Conservation (phyloP, 2,113 vertebrate genomes). For the Peromyscus leucopus region DNA sequence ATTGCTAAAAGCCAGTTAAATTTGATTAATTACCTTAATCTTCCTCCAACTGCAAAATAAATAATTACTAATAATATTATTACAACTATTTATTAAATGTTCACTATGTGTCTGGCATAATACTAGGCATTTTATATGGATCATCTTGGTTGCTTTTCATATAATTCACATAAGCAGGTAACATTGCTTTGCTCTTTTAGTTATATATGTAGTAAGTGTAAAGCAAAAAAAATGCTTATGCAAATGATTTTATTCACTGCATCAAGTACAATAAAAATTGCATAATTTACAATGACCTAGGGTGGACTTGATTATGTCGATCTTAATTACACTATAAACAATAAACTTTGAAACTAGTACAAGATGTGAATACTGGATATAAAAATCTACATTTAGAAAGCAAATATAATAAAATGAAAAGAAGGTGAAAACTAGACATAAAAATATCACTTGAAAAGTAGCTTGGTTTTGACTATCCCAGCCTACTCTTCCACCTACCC, state of each 20-base stretch:
- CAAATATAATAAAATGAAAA: neutral
- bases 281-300: neutral
- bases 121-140: neutral
- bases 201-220: neutral
- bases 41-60: neutral
- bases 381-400: constrained; percentile 37
- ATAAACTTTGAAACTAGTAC: neutral
- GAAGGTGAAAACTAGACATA: constrained; percentile 9
- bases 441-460: constrained; percentile 43
- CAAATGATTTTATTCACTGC: neutral
- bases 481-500: neutral
- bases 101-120: neutral
- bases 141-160: constrained; percentile 29
- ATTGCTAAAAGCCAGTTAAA: constrained; percentile 48
- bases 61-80: neutral
- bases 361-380: neutral
- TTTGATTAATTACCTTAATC: constrained; percentile 20
- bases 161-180: neutral
- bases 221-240: neutral
- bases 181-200: constrained; percentile 2
- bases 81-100: neutral
- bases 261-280: neutral
- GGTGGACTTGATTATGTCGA: neutral
- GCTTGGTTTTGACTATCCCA: constrained; percentile 21
- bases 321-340: constrained; percentile 43